These are phyloP conservation scores for Sphaerophoria taeniata DNA, from an alignment of 2,888 invertebrate genomes.

Conservation along the genomic window DNA sequence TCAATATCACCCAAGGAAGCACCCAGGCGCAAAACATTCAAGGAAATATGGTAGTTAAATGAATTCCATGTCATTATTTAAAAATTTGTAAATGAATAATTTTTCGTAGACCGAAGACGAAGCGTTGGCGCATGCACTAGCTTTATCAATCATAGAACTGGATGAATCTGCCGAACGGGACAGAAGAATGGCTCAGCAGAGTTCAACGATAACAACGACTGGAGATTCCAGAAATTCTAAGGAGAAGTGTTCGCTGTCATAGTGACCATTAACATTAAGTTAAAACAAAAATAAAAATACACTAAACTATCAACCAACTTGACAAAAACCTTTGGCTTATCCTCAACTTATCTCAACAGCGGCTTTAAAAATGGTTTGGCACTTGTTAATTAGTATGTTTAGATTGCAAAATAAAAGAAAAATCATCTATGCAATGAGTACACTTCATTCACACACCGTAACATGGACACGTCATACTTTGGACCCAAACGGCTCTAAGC, in stretches of 20 bases:
- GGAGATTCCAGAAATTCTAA: conserved; percentile 79
- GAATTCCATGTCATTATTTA: neutral
- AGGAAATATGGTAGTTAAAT: conserved; percentile 86
- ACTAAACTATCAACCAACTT: neutral
- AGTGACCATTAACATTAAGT: conserved; percentile 64
- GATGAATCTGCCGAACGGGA: conserved; percentile 82
- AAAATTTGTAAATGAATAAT: neutral
- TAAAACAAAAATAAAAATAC: neutral
- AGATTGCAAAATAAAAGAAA: too few relatives aligned
- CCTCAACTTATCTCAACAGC: too few relatives aligned
- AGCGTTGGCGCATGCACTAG: conserved; percentile 92
- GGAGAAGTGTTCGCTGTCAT: conserved; percentile 81
- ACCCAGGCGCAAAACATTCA: conserved; percentile 84
- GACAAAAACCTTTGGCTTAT: neutral
- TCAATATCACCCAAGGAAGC: conserved; percentile 69
- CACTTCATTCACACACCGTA: too few relatives aligned
- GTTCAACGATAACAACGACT: conserved; percentile 75
- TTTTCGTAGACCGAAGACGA: conserved; percentile 91
- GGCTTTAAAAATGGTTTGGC: too few relatives aligned
- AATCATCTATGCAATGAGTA: too few relatives aligned
- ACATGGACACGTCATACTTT: too few relatives aligned
- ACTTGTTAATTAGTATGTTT: too few relatives aligned
- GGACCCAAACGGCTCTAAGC: too few relatives aligned
- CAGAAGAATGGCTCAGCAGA: conserved; percentile 72
- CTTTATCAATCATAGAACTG: conserved; percentile 87